Percentiles rank a stretch among this genome's conserved stretches.
phyloP scores from a whole-genome alignment of 2,888 invertebrate genomes.

The Lochmaea crataegi region DNA sequence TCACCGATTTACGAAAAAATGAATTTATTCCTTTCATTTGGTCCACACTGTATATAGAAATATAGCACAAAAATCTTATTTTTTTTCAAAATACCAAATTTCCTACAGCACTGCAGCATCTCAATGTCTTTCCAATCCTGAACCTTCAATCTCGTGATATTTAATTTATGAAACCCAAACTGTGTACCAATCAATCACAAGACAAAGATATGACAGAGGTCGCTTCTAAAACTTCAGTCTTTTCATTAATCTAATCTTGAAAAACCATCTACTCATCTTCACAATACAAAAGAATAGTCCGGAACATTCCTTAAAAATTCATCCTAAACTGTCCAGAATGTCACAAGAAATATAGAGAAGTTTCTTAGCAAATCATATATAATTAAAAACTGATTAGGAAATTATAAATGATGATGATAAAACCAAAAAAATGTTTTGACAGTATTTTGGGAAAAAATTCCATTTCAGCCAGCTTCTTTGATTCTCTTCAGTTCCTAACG shows the following conservation, averaged over 20 bases:
- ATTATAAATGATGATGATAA: no score
- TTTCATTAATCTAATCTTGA: conserved; percentile 10
- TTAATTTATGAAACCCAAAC: conserved; percentile 10
- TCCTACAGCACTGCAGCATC: not conserved
- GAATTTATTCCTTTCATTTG: no score
- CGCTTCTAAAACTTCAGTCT: not conserved
- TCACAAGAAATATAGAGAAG: not conserved
- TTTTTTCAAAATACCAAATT: not conserved
- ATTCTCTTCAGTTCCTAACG: no score
- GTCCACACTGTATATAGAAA: no score
- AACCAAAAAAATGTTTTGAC: no score
- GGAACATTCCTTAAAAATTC: not conserved
- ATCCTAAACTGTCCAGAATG: not conserved
- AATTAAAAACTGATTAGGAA: no score
- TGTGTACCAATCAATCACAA: conserved; percentile 2
- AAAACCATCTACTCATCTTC: not conserved
- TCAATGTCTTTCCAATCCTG: not conserved
- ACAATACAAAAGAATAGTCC: not conserved
- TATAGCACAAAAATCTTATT: not conserved
- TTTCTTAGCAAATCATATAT: no score
- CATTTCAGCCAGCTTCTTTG: no score
- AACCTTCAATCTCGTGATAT: not conserved
- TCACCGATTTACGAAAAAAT: no score
- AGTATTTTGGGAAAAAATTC: no score
- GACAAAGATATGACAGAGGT: conserved; percentile 5